Conservation (phyloP, 2,797 vertebrate species). For the Momotus momota region DNA sequence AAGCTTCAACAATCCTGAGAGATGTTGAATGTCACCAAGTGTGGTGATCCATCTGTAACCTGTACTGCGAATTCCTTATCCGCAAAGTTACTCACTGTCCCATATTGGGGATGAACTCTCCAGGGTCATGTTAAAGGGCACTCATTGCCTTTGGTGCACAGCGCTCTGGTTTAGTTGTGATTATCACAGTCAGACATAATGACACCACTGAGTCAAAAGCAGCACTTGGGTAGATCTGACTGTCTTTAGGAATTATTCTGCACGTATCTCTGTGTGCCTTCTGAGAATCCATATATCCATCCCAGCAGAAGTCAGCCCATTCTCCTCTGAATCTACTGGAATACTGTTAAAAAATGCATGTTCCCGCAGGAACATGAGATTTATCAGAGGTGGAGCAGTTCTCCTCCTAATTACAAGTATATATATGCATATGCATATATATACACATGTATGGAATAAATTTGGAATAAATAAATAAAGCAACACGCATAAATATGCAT, state of each 20-base stretch:
- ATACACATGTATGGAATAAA: background rate
- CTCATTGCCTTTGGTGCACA: background rate
- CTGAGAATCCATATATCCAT: background rate
- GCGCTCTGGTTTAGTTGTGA: background rate
- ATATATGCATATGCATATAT: background rate
- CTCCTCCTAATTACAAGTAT: background rate
- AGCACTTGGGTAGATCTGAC: background rate
- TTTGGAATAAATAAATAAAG: background rate
- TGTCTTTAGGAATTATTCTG: background rate
- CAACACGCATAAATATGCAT: background rate
- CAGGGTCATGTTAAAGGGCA: background rate
- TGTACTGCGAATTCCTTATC: background rate
- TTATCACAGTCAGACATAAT: background rate
- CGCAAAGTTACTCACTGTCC: background rate
- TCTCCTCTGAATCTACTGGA: background rate
- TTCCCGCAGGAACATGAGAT: background rate
- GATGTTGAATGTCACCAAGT: background rate
- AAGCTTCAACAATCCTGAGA: background rate
- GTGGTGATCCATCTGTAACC: background rate
- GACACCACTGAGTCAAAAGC: background rate
- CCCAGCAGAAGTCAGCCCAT: background rate
- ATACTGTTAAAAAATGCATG: background rate
- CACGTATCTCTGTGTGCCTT: background rate
- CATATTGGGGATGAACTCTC: background rate
- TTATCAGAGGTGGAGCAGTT: background rate